Evolutionary conservation across 2,797 vertebrate genomes (phyloP).

Genomic region (Benthosema pterotum): DNA sequence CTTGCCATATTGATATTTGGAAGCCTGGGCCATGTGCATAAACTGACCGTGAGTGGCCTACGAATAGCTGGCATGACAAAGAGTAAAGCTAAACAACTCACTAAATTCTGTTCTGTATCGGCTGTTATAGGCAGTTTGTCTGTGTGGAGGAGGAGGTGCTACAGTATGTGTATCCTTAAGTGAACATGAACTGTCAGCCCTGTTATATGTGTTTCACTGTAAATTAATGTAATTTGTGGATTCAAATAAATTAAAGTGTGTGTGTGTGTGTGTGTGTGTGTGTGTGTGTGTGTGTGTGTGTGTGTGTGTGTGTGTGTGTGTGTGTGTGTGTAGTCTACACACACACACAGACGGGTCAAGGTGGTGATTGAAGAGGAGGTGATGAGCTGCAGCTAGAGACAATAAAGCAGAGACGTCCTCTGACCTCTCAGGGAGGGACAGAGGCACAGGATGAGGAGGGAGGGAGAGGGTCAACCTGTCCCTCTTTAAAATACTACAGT

Average conservation of each 20-base stretch:
- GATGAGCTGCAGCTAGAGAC: conserved; percentile 9
- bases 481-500: conserved; percentile 25
- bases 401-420: conserved; percentile 9
- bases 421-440: conserved; percentile 14
- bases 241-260: not conserved
- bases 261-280: conserved; percentile 1
- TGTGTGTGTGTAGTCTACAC: not conserved
- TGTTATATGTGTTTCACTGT: too few species aligned
- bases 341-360: not conserved
- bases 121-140: too few species aligned
- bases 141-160: too few species aligned
- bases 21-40: too few species aligned
- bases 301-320: not conserved
- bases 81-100: too few species aligned
- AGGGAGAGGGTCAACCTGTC: conserved; percentile 27
- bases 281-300: not conserved
- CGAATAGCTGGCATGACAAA: too few species aligned
- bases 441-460: conserved; percentile 9
- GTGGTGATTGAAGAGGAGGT: not conserved
- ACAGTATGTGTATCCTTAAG: too few species aligned
- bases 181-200: too few species aligned
- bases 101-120: too few species aligned
- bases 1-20: too few species aligned
- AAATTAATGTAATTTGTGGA: too few species aligned
- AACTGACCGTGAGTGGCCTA: too few species aligned